phyloP scores from a whole-genome alignment of 2,797 vertebrate genomes.

The Danio jaintianensis region DNA sequence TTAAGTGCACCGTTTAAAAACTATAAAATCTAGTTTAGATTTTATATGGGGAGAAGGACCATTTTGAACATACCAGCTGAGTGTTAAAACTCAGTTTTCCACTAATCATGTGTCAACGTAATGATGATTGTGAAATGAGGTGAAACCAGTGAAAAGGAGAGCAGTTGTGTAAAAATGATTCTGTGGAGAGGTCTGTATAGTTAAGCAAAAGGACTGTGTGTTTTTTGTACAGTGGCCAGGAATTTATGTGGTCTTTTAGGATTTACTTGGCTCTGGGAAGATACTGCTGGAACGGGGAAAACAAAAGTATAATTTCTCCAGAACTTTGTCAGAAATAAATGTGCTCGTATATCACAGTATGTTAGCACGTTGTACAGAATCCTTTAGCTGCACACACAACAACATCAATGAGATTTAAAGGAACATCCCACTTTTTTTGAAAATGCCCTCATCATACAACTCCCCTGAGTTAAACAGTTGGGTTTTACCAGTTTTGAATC shows the following conservation, averaged over 20 bases:
- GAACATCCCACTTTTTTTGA: too few relatives aligned
- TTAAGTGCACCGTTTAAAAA: background rate
- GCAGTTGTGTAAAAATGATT: slow-evolving; percentile 49
- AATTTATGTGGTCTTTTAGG: slow-evolving; percentile 73
- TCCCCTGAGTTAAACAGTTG: too few relatives aligned
- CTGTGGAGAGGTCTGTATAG: slow-evolving; percentile 11
- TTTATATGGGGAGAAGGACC: background rate
- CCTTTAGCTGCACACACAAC: background rate
- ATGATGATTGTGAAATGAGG: slow-evolving; percentile 17
- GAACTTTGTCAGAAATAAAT: slow-evolving; percentile 23
- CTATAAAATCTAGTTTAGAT: background rate
- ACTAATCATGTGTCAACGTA: background rate
- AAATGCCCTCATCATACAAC: too few relatives aligned
- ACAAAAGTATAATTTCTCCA: slow-evolving; percentile 19
- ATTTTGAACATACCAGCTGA: background rate
- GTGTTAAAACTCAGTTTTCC: background rate
- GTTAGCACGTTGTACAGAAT: background rate
- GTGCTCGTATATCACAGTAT: background rate
- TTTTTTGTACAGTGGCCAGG: slow-evolving; percentile 66
- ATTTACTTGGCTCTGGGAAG: slow-evolving; percentile 60
- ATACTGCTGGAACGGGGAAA: slow-evolving; percentile 56
- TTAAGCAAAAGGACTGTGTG: slow-evolving; percentile 60
- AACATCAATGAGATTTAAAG: too few relatives aligned
- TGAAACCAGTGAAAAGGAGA: background rate
- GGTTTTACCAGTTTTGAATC: too few relatives aligned